These are phyloP conservation scores for Cryptocephalus primarius DNA, from an alignment of 2,888 invertebrate species.

Conservation along the genomic window DNA sequence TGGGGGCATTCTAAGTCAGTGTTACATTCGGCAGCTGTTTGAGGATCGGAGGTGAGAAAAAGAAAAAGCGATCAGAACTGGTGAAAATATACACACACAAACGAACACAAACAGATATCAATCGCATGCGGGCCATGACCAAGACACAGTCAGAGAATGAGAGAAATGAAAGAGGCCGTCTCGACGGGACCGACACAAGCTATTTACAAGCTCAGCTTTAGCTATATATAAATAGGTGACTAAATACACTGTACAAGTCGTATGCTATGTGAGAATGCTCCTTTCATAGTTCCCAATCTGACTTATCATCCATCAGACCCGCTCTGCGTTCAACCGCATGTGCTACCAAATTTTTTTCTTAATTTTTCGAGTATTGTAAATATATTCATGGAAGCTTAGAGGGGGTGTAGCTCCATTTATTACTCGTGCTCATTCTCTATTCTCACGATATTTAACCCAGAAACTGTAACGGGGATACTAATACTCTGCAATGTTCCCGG, in stretches of 20 bases:
- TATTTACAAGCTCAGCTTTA: slow-evolving; percentile 47
- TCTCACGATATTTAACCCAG: no score
- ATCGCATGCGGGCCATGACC: slow-evolving; percentile 48
- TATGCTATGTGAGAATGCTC: slow-evolving; percentile 57
- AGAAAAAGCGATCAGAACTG: slow-evolving; percentile 52
- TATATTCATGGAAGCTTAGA: slow-evolving; percentile 3
- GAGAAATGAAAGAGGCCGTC: slow-evolving; percentile 39
- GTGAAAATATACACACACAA: slow-evolving; percentile 63
- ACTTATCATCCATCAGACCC: slow-evolving; percentile 37
- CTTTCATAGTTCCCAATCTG: slow-evolving; percentile 72
- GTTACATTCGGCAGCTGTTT: slow-evolving; percentile 60
- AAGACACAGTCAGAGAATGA: slow-evolving; percentile 38
- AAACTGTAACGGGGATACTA: no score
- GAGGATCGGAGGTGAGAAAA: slow-evolving; percentile 32
- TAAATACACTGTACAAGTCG: slow-evolving; percentile 26
- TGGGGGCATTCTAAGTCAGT: slow-evolving; percentile 84
- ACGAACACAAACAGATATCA: slow-evolving; percentile 31
- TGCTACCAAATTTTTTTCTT: slow-evolving; percentile 12
- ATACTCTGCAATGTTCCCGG: no score
- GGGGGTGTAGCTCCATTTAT: no score
- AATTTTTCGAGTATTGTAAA: slow-evolving; percentile 7
- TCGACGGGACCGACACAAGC: slow-evolving; percentile 39
- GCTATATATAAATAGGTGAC: slow-evolving; percentile 11
- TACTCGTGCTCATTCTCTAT: no score
- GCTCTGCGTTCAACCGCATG: slow-evolving; percentile 21